Evolutionary conservation across 2,113 vertebrate genomes (phyloP).

Genomic region (Cranoglanis bouderius): DNA sequence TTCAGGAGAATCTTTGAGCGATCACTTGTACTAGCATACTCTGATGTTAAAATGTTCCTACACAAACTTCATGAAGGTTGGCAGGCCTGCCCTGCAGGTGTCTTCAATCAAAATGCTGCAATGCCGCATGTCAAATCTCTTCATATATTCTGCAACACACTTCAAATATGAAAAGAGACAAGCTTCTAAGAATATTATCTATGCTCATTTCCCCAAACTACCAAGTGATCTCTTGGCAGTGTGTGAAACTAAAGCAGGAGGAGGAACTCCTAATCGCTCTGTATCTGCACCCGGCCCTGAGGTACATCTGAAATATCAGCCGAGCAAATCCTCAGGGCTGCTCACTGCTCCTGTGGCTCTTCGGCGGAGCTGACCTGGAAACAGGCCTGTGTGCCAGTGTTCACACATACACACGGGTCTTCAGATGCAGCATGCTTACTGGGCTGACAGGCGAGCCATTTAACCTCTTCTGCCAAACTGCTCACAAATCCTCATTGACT

Average conservation of each 20-base stretch:
- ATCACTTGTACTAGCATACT: background rate
- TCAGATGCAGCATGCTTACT: slow-evolving; percentile 37
- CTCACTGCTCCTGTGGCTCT: slow-evolving; percentile 45
- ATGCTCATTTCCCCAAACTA: slow-evolving; percentile 10
- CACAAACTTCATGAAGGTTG: background rate
- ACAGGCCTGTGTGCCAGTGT: slow-evolving; percentile 53
- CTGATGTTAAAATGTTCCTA: background rate
- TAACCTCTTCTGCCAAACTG: slow-evolving; percentile 30
- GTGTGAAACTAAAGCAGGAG: background rate
- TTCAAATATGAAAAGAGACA: background rate
- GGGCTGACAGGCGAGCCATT: slow-evolving; percentile 19
- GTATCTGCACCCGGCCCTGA: slow-evolving; percentile 56
- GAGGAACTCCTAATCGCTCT: slow-evolving; percentile 35
- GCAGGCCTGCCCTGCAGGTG: background rate
- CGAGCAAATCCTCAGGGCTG: slow-evolving; percentile 29
- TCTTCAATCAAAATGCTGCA: background rate
- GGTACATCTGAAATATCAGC: slow-evolving; percentile 69
- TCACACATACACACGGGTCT: slow-evolving; percentile 39
- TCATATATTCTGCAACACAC: background rate
- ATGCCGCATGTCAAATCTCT: background rate
- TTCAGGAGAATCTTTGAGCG: background rate
- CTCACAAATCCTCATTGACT: slow-evolving; percentile 14
- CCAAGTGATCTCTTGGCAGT: background rate
- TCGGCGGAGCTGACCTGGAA: slow-evolving; percentile 72
- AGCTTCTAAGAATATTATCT: background rate